Evolutionary conservation across 1,140 invertebrate species (phyloP), one percentile per base, ranked within the genome.

Genomic region (Neuroterus valhalla): DNA sequence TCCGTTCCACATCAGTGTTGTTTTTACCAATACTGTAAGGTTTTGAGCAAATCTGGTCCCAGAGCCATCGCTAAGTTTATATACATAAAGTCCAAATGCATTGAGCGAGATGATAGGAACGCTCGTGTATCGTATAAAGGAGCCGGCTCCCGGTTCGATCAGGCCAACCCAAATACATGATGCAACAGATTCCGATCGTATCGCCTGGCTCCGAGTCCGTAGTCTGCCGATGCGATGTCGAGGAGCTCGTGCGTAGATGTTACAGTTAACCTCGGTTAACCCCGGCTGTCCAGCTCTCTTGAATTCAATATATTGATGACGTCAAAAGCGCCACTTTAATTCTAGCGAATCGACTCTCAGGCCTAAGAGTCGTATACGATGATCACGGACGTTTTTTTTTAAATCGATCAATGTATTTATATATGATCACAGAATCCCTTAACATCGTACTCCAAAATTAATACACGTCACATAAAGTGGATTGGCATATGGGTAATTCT

Each of bases 191-290:
- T 69, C 74, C 77, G 81, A 80, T 81, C 71, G 76, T 79, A 81
- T 78, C 82, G 68, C 52, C 23, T n/a, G 67, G 43, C 48, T 71
- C 70, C 50, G 72, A 72, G 72, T 69, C 67, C 55, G 12, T 50
- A 73, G 52, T 74, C 48, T 42, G 66, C 72, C 67, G 69, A 78
- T 79, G 67, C 67, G 69, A 78, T 79, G 67, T 79, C 74, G 77
- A 76, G 75, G 75, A 78, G 77, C 75, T 83, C 76, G 76, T 82
- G 80, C 82, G 82, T 84, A 82, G 76, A 86, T 83, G 79, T 69
- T 80, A 77, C 73, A 86, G 76, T 86, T 86, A 86, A 86, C 85
- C 85, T 84, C 83, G 66, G 84, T 86, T 86, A 86, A 85, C 85
- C 84, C 66, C 72, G 48, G 17, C 77, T 71, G 71, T 50, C 74